These are phyloP conservation scores for Pao palembangensis DNA, from an alignment of 2,113 vertebrate genomes.

Conservation along the genomic window DNA sequence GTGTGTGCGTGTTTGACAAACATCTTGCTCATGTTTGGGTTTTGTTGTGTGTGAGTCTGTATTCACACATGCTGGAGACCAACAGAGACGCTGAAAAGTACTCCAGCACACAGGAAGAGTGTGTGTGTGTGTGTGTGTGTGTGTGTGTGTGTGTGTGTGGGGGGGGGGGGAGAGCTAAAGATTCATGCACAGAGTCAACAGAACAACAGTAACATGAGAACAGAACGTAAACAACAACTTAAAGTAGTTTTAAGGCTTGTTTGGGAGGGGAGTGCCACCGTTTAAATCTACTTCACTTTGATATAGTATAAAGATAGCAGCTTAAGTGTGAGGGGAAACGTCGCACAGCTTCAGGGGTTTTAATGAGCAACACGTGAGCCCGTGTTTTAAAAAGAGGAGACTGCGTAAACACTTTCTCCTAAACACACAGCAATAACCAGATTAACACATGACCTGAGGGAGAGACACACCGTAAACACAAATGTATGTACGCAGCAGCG, in stretches of 20 bases:
- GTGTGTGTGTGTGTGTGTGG: too few relatives aligned
- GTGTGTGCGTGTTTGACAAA: slow-evolving; percentile 22
- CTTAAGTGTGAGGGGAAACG: not conserved
- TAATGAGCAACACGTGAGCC: slow-evolving; percentile 29
- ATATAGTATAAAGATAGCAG: not conserved
- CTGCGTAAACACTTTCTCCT: slow-evolving; percentile 52
- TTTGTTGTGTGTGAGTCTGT: slow-evolving; percentile 26
- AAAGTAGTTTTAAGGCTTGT: too few relatives aligned
- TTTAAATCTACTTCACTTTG: too few relatives aligned
- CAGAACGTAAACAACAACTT: too few relatives aligned
- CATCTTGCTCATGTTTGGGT: slow-evolving; percentile 23
- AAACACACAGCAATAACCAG: slow-evolving; percentile 47
- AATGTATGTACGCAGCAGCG: slow-evolving; percentile 22
- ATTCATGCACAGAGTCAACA: too few relatives aligned
- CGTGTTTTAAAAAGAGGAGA: slow-evolving; percentile 27
- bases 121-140: too few relatives aligned
- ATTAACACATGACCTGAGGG: slow-evolving; percentile 36
- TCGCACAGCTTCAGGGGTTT: not conserved
- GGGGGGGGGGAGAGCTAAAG: too few relatives aligned
- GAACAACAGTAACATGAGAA: too few relatives aligned
- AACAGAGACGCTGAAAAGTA: slow-evolving; percentile 14
- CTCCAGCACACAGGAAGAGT: too few relatives aligned
- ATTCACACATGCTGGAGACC: slow-evolving; percentile 23
- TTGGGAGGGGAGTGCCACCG: too few relatives aligned
- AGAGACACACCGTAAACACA: slow-evolving; percentile 25